Evolutionary conservation across 2,888 invertebrate species (phyloP).

Genomic region (Caenorhabditis zanzibari): DNA sequence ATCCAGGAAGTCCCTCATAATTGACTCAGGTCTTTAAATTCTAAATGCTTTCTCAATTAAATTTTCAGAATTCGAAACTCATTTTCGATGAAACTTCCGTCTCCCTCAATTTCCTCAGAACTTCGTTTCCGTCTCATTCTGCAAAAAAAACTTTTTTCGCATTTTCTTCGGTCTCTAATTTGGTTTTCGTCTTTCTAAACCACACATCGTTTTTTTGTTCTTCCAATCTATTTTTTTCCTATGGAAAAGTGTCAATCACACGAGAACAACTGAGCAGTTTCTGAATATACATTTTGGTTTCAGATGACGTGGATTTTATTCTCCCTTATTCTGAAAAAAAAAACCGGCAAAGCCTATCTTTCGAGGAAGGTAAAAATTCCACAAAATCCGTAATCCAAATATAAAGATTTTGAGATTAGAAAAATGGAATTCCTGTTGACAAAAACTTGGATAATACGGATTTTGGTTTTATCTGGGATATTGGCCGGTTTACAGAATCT

Average conservation of each 20-base stretch:
- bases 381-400: no score
- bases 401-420: no score
- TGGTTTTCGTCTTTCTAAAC: neutral
- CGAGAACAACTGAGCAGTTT: slow-evolving; percentile 13
- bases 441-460: no score
- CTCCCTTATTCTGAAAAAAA: neutral
- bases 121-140: neutral
- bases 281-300: slow-evolving; percentile 2
- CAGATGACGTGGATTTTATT: neutral
- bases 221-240: neutral
- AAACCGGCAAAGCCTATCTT: no score
- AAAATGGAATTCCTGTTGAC: no score
- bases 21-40: neutral
- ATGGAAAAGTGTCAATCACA: slow-evolving; percentile 30
- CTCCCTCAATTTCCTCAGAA: slow-evolving; percentile 1
- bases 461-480: neutral
- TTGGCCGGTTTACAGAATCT: neutral
- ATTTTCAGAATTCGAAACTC: slow-evolving; percentile 3
- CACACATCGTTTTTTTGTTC: slow-evolving; percentile 1
- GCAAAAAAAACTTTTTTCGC: slow-evolving; percentile 10
- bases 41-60: neutral
- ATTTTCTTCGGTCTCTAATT: neutral
- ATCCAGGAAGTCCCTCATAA: neutral
- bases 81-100: slow-evolving; percentile 7
- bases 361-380: no score